A percentile compares a stretch with the other conserved stretches of the same genome.
Evolutionary conservation across 2,797 vertebrate genomes (phyloP).

Genomic region (Glossophaga mutica): DNA sequence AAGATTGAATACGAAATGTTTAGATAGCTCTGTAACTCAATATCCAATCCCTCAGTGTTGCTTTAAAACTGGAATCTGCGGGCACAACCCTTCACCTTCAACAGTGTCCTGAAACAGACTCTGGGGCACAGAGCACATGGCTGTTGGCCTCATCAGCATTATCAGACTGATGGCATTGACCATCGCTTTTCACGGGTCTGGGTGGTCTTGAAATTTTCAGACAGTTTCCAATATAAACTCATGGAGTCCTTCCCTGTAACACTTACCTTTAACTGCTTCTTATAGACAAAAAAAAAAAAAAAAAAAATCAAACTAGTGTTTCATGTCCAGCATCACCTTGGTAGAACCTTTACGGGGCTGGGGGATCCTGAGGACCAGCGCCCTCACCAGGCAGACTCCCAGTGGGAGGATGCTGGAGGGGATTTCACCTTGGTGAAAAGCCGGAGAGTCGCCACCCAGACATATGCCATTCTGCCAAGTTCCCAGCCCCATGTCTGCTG

Average conservation of each 20-base stretch:
- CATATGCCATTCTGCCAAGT: background rate
- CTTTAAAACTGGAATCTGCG: background rate
- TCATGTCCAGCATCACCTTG: background rate
- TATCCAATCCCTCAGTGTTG: background rate
- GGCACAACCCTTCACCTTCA: background rate
- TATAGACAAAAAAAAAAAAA: background rate
- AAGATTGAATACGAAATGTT: background rate
- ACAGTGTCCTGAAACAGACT: background rate
- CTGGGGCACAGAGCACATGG: background rate
- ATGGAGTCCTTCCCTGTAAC: background rate
- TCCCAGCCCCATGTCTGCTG: background rate
- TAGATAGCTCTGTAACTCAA: background rate
- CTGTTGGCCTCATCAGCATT: background rate
- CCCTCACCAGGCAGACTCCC: background rate
- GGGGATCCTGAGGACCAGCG: background rate
- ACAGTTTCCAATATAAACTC: background rate
- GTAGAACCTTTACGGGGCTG: accelerated
- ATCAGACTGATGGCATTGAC: background rate
- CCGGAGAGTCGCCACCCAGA: background rate
- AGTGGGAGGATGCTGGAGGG: background rate
- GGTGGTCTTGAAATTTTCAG: background rate
- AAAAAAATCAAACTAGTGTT: background rate
- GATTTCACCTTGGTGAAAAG: background rate
- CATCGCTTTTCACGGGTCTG: background rate
- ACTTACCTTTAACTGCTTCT: background rate